phyloP scores from a whole-genome alignment of 92 coral and sea anemone genomes.

The Siderastrea siderea region DNA sequence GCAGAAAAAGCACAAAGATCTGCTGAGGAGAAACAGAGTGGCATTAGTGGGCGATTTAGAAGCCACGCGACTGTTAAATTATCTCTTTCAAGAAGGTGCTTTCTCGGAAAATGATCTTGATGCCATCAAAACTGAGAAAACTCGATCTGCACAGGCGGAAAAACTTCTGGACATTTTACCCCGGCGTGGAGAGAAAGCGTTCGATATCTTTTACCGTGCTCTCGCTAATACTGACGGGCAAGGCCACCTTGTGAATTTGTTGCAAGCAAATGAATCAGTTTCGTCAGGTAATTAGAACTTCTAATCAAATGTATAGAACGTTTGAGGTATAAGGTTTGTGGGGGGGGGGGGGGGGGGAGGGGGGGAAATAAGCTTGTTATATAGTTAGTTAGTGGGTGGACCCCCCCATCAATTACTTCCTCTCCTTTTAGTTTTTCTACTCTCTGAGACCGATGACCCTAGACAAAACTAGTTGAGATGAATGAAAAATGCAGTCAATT shows the following conservation, averaged over 20 bases:
- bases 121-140: constrained; percentile 60
- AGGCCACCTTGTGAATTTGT: constrained; percentile 75
- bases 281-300: constrained; percentile 24
- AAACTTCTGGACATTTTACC: constrained; percentile 84
- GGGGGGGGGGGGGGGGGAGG: too few relatives aligned
- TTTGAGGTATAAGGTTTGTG: too few relatives aligned
- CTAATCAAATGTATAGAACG: background rate
- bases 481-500: too few relatives aligned
- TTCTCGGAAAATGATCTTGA: constrained; percentile 84
- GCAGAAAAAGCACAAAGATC: constrained; percentile 67
- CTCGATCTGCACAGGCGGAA: constrained; percentile 80
- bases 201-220: constrained; percentile 80
- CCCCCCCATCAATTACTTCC: too few relatives aligned
- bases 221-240: constrained; percentile 75
- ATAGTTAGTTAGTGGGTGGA: too few relatives aligned
- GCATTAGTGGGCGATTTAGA: constrained; percentile 82
- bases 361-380: too few relatives aligned
- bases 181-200: constrained; percentile 85
- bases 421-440: too few relatives aligned
- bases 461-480: too few relatives aligned
- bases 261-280: constrained; percentile 58
- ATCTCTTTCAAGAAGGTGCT: constrained; percentile 78
- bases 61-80: constrained; percentile 72
- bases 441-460: too few relatives aligned
- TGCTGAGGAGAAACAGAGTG: constrained; percentile 83